phyloP scores from a whole-genome alignment of 2,888 invertebrate species.

The Sericinus montela region DNA sequence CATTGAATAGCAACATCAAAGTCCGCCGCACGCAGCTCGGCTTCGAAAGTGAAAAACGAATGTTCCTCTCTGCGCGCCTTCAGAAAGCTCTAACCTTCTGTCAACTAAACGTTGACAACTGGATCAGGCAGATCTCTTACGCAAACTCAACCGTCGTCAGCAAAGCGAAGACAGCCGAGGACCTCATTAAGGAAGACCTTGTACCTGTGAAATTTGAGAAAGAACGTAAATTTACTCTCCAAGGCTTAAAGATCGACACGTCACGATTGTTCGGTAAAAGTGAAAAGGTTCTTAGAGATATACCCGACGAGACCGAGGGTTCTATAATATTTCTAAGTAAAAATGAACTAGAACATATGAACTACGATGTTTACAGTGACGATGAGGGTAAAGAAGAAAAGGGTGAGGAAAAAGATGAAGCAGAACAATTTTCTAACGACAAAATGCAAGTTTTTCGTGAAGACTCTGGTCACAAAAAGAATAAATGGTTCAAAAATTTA shows the following conservation, averaged over 20 bases:
- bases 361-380: slow-evolving; percentile 75
- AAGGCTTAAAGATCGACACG: slow-evolving; percentile 71
- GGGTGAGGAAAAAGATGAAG: slow-evolving; percentile 55
- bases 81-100: slow-evolving; percentile 83
- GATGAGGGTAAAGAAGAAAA: slow-evolving; percentile 73
- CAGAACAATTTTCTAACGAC: slow-evolving; percentile 63
- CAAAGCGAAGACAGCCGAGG: slow-evolving; percentile 73
- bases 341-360: slow-evolving; percentile 82
- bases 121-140: slow-evolving; percentile 81
- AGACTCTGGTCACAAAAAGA: slow-evolving; percentile 75
- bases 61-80: slow-evolving; percentile 82
- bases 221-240: slow-evolving; percentile 72
- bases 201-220: slow-evolving; percentile 74
- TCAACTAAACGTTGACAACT: slow-evolving; percentile 81
- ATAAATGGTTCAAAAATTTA: slow-evolving; percentile 83
- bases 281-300: slow-evolving; percentile 72
- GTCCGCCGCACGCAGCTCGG: slow-evolving; percentile 80
- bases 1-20: slow-evolving; percentile 58
- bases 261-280: slow-evolving; percentile 73
- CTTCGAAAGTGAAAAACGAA: slow-evolving; percentile 80
- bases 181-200: slow-evolving; percentile 75
- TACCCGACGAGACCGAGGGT: slow-evolving; percentile 81
- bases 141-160: slow-evolving; percentile 58
- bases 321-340: slow-evolving; percentile 84
- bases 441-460: slow-evolving; percentile 75